phyloP scores from a whole-genome alignment of 2,797 vertebrate species.

The Diglossa cyanea region DNA sequence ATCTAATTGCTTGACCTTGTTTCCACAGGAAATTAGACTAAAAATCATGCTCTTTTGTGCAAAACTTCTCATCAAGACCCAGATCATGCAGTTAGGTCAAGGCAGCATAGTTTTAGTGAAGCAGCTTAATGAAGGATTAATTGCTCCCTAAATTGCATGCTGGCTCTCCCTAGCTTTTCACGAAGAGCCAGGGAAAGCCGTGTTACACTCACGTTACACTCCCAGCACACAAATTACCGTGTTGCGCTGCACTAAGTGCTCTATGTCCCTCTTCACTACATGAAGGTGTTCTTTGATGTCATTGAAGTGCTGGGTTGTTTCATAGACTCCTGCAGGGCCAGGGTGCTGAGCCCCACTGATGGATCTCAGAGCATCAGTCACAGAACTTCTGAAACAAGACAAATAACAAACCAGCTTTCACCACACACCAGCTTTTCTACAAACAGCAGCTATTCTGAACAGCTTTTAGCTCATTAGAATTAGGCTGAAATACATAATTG shows the following conservation, averaged over 20 bases:
- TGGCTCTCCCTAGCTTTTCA: conserved; percentile 33
- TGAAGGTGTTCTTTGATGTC: conserved; percentile 98
- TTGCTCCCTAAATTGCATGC: conserved; percentile 11
- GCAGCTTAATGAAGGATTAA: conserved; percentile 60
- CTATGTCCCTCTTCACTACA: conserved; percentile 87
- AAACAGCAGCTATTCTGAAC: background rate
- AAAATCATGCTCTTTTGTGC: conserved; percentile 47
- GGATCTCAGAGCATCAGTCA: conserved; percentile 83
- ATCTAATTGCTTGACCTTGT: conserved; percentile 51
- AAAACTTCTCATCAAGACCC: conserved; percentile 31
- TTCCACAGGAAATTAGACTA: conserved; percentile 50
- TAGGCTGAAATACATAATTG: background rate
- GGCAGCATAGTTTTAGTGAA: background rate
- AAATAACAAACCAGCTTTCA: background rate
- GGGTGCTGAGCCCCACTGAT: conserved; percentile 80
- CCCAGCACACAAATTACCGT: conserved; percentile 59
- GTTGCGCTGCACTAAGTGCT: conserved; percentile 85
- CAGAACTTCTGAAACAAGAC: conserved; percentile 78
- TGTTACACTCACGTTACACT: background rate
- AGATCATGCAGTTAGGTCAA: conserved; percentile 44
- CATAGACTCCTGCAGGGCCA: conserved; percentile 81
- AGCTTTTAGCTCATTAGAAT: background rate
- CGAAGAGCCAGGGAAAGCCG: background rate
- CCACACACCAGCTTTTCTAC: background rate
- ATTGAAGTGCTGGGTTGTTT: conserved; percentile 92